Base-by-base conservation (phyloP, 2,797 vertebrate species). In the Erpetoichthys calabaricus region DNA sequence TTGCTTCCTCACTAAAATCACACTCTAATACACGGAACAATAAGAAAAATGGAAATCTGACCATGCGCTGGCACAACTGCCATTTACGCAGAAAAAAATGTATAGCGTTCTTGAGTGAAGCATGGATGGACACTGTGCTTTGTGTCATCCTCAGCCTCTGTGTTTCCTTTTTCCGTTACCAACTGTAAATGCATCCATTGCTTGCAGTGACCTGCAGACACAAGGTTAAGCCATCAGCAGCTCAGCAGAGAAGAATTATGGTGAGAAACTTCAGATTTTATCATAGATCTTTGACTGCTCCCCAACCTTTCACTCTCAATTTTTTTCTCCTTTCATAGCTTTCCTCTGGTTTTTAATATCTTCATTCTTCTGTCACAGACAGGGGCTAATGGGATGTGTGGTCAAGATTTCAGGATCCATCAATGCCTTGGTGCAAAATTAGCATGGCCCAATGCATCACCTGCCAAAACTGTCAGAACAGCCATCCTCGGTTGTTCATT, bases 341-440 rank as follows among this genome's bases (percentile, higher is more conserved):
- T 63, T 76, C 77, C 62, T 56, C 72, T 60, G 67, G 73, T 69
- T 77, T 82, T 70, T 73, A 73, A 78, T 86, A 87, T 89, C 83
- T 86, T 88, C 89, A 88, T 91, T 81, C 88, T 81, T 73, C 85
- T 94, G 91, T 91, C 91, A 93, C 70, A 85, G 90, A 86, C 88
- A 91, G 91, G 83, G 92, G 92, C 90, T 97, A 97, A 97, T 94
- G 87, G 91, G 91, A 95, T 85, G 84, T 89, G 87, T 90, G 92
- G 91, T 94, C 90, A 95, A 92, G 90, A 92, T 93, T 95, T 95
- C 84, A 89, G 92, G 87, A 93, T 91, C 92, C 91, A 89, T 97
- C 94, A 94, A 83, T 81, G 87, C 84, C 83, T 90, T 79, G 75
- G 81, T 84, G 76, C 87, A 84, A 87, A 92, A 93, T 94, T 92